These are phyloP conservation scores for Pantherophis vulpinus DNA, from an alignment of 2,797 vertebrate species.

Conservation along the genomic window DNA sequence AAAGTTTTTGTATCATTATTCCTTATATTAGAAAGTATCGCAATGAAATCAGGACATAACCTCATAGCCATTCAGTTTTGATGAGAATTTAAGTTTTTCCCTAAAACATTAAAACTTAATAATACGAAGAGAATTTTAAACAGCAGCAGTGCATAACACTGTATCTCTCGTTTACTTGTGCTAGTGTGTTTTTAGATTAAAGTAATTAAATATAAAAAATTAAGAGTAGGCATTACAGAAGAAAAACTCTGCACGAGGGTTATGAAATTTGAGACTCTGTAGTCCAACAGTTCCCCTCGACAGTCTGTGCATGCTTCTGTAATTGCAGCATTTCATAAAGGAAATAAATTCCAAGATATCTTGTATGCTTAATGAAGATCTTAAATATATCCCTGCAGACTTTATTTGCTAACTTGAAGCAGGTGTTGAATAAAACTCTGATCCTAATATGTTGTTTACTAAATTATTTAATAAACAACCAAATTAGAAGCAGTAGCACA, in stretches of 20 bases:
- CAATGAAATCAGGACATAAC: not conserved
- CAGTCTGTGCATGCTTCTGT: constrained; percentile 32
- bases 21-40: not conserved
- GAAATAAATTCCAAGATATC: constrained; percentile 44
- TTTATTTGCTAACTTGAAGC: constrained; percentile 51
- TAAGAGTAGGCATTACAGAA: not conserved
- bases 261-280: constrained; percentile 41
- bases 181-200: constrained; percentile 44
- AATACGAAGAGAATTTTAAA: constrained; percentile 10
- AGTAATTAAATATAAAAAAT: constrained; percentile 28
- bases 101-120: constrained; percentile 3
- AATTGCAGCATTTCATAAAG: constrained; percentile 49
- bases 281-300: constrained; percentile 28
- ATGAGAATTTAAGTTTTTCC: constrained; percentile 11
- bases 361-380: constrained; percentile 48
- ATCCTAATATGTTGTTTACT: constrained; percentile 48
- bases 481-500: constrained; percentile 47
- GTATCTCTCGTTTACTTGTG: constrained; percentile 24
- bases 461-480: constrained; percentile 53
- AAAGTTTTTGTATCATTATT: not conserved
- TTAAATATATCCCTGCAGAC: constrained; percentile 41
- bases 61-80: not conserved
- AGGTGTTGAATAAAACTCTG: constrained; percentile 51
- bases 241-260: constrained; percentile 19
- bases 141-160: not conserved